Evolutionary conservation across 92 coral and sea anemone genomes (phyloP).

Genomic region (Paragorgia papillata): DNA sequence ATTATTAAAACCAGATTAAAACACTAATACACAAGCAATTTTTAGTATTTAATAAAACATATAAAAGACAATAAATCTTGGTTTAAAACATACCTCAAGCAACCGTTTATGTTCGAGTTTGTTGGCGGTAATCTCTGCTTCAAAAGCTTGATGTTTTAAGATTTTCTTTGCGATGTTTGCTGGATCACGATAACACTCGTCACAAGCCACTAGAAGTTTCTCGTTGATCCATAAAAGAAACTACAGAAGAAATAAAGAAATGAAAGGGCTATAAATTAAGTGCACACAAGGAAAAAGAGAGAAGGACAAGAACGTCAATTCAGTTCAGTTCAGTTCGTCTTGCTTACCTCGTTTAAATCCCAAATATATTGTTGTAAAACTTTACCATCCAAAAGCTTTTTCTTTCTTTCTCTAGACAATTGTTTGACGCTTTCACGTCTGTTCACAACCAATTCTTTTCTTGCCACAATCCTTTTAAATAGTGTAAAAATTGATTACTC

Average conservation of each 20-base stretch:
- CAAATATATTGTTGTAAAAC: slow-evolving; percentile 79
- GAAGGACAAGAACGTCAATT: neutral
- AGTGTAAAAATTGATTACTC: no score
- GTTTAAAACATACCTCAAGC: slow-evolving; percentile 57
- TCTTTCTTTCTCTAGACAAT: slow-evolving; percentile 63
- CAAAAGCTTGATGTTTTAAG: slow-evolving; percentile 94
- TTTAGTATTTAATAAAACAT: neutral
- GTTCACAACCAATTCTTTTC: slow-evolving; percentile 74
- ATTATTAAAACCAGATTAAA: neutral
- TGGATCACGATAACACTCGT: slow-evolving; percentile 83
- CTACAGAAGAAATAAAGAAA: slow-evolving; percentile 24
- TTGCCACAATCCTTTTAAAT: slow-evolving; percentile 66
- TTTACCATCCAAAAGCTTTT: slow-evolving; percentile 64
- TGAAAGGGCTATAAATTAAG: neutral
- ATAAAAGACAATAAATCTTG: neutral
- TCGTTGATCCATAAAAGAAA: slow-evolving; percentile 91
- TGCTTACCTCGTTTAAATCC: slow-evolving; percentile 87
- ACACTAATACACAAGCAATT: neutral
- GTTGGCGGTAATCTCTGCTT: slow-evolving; percentile 94
- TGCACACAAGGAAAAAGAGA: neutral
- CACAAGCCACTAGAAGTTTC: slow-evolving; percentile 84
- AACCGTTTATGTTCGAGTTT: slow-evolving; percentile 81
- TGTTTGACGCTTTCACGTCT: slow-evolving; percentile 77
- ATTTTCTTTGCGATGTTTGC: slow-evolving; percentile 79
- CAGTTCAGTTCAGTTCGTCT: neutral